A percentile compares a stretch with the other conserved stretches of the same genome.
phyloP scores from a whole-genome alignment of 2,888 invertebrate species.

The Hoplodrina blanda region DNA sequence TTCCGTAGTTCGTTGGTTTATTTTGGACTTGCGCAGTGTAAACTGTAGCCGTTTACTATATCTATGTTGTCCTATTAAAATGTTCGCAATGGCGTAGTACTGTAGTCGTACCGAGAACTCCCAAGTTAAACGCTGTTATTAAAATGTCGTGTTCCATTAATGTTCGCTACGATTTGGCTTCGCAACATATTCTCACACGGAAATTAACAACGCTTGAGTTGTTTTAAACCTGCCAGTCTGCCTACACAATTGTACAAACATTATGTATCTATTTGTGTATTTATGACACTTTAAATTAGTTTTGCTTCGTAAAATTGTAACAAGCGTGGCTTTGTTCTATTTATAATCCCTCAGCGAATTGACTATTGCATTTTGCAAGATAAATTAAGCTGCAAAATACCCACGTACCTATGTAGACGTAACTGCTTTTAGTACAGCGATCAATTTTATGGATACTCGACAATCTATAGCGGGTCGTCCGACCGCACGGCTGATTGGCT shows the following conservation, averaged over 20 bases:
- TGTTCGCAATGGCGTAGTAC: not conserved
- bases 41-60: conserved; percentile 25
- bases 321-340: conserved; percentile 7
- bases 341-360: conserved; percentile 17
- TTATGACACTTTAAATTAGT: conserved; percentile 32
- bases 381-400: conserved; percentile 8
- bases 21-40: not conserved
- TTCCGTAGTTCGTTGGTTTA: conserved; percentile 8
- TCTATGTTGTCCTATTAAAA: conserved; percentile 23
- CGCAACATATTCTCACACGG: conserved; percentile 36
- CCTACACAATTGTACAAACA: conserved; percentile 1
- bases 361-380: not conserved
- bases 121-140: conserved; percentile 38
- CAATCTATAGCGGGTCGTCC: conserved; percentile 33
- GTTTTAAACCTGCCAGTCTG: conserved; percentile 16
- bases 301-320: conserved; percentile 20
- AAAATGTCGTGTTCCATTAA: conserved; percentile 49
- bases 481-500: conserved; percentile 63
- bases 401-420: not conserved
- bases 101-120: not conserved
- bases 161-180: conserved; percentile 30
- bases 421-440: conserved; percentile 35
- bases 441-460: conserved; percentile 46
- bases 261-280: conserved; percentile 24
- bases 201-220: conserved; percentile 45